Evolutionary conservation across 1,140 invertebrate species (phyloP).

Genomic region (Drosophila prosaltans): DNA sequence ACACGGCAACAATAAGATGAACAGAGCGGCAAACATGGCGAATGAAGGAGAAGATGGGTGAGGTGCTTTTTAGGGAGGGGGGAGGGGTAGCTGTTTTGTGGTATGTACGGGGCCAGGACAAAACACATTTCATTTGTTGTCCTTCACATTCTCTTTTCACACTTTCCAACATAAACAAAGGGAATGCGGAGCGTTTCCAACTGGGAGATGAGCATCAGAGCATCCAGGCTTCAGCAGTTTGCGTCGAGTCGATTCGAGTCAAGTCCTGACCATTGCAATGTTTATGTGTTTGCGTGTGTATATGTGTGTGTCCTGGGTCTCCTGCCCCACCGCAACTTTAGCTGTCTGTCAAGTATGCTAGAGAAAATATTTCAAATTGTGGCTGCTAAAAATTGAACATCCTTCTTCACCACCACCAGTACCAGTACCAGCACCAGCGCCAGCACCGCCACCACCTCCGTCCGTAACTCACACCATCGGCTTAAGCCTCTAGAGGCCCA

Average conservation of each 20-base stretch:
- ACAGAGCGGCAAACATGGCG: not conserved
- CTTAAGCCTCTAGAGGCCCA: not conserved
- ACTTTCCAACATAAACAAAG: slow-evolving; percentile 68
- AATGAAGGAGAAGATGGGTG: not conserved
- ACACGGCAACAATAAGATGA: slow-evolving; percentile 15
- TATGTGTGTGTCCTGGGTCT: not conserved
- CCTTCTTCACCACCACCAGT: slow-evolving; percentile 30
- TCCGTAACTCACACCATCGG: slow-evolving; percentile 17
- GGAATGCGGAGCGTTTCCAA: slow-evolving; percentile 35
- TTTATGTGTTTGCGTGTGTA: slow-evolving; percentile 32
- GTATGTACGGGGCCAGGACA: slow-evolving; percentile 44
- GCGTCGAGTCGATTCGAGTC: slow-evolving; percentile 7
- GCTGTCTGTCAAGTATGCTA: slow-evolving; percentile 79
- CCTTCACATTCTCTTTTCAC: slow-evolving; percentile 76
- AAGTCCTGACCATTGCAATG: slow-evolving; percentile 60
- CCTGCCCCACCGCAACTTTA: slow-evolving; percentile 64
- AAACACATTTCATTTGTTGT: slow-evolving; percentile 76
- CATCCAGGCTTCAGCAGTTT: slow-evolving; percentile 14
- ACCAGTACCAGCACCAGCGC: slow-evolving; percentile 15
- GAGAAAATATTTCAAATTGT: slow-evolving; percentile 80
- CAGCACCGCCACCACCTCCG: slow-evolving; percentile 28
- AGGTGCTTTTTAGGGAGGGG: not conserved
- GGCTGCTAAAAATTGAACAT: slow-evolving; percentile 79
- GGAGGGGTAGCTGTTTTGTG: slow-evolving; percentile 2
- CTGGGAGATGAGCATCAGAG: slow-evolving; percentile 31